Conservation (phyloP, 1,140 invertebrate genomes). For the Drosophila navojoa region DNA sequence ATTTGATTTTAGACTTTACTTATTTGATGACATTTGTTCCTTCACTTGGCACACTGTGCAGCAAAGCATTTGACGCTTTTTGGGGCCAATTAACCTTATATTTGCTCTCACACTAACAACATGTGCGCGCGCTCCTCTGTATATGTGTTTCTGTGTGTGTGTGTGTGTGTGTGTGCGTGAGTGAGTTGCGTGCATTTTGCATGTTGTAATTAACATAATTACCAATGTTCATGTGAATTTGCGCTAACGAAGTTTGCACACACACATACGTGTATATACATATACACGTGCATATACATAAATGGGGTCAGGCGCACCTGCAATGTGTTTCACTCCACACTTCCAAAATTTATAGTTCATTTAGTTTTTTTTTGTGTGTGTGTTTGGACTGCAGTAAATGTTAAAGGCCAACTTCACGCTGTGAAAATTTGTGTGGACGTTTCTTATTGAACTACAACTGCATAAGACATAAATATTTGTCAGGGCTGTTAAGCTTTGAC, state of each 20-base stretch:
- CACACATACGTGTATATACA: neutral
- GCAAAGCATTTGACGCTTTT: constrained; percentile 21
- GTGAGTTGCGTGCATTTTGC: constrained; percentile 46
- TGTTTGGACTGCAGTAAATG: neutral
- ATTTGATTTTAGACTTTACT: neutral
- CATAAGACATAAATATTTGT: constrained; percentile 21
- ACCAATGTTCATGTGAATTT: constrained; percentile 46
- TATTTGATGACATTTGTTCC: neutral
- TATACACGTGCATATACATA: neutral
- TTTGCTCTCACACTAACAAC: constrained; percentile 18
- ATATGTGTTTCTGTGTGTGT: constrained; percentile 5
- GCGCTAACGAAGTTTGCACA: constrained; percentile 19
- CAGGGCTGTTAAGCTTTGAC: constrained; percentile 31
- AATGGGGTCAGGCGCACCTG: constrained; percentile 14
- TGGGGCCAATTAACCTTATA: constrained; percentile 30
- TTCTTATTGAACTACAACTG: constrained; percentile 29
- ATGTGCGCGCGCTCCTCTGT: neutral
- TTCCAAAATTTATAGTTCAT: neutral
- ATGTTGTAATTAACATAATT: constrained; percentile 52
- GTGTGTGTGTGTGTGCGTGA: neutral
- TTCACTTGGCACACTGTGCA: constrained; percentile 16
- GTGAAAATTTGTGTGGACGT: neutral
- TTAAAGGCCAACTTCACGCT: constrained; percentile 10
- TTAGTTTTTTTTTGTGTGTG: neutral
- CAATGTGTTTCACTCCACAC: constrained; percentile 2